Base-by-base conservation (phyloP, 2,797 vertebrate genomes). In the Spatula clypeata region DNA sequence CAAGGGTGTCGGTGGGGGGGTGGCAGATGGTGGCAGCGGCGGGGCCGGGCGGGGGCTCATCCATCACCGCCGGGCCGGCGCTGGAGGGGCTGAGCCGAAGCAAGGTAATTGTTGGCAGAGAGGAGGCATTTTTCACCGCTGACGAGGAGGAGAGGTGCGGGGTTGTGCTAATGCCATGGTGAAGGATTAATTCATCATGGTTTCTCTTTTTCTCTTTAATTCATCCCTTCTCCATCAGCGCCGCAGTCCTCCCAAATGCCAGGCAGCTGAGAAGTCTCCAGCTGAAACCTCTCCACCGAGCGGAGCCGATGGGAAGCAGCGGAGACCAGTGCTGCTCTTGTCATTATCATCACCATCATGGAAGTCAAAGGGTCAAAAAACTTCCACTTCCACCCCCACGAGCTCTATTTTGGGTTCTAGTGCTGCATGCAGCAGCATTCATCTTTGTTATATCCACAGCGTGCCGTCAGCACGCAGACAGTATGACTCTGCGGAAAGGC, bases 161-260 rank as follows among this genome's bases (percentile, higher is more conserved):
- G 74, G 62, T 65, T 82, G 88, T 51, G 81, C 65, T 88, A 73
- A 89, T 76, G 69, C 74, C 91, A 69, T 23, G 3, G 36, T 85
- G 95, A 96, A 70, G 38, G 94, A 91, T 91, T 70, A 94, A 88
- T 96, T 84, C 86, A 88, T 92, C 70, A 38, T 2, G 13, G 12
- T 34, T 73, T 88, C 64, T 79, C 12, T n/a, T 15, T 27, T 13
- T 6, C 5, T 58, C 5, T 45, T 65, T 36, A 45, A 58, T 58
- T 74, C 73, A 26, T 62, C 45, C 49, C 23, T 51, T 84, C 77
- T 54, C 75, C 77, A 86, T 75, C 1, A 1, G 31, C 0, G 0
- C 67, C 31, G 62, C 61, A 51, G 34, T 32, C 17, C 72, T 82
- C 89, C 54, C 69, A 79, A 67, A 79, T 74, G 70, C 90, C 90